phyloP scores from a whole-genome alignment of 1,140 invertebrate species.

The Gryon sp. region DNA sequence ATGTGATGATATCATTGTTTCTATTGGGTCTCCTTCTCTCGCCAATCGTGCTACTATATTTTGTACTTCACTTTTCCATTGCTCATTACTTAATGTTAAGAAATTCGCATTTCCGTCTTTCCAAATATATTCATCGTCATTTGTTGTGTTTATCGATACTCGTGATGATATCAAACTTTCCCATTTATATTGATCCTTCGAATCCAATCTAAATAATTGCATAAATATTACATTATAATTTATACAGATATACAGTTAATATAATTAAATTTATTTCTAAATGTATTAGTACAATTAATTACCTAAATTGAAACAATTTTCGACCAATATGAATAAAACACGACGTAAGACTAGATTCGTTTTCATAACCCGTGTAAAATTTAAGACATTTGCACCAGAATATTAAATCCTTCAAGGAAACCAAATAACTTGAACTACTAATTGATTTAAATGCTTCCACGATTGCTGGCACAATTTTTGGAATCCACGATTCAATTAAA shows the following conservation, averaged over 20 bases:
- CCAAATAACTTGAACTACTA: conserved; percentile 46
- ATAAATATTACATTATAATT: not conserved
- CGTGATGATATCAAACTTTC: conserved; percentile 67
- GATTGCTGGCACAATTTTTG: conserved; percentile 65
- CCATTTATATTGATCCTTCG: conserved; percentile 67
- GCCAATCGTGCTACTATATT: conserved; percentile 69
- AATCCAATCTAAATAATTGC: conserved; percentile 61
- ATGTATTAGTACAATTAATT: not conserved
- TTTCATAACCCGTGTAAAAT: conserved; percentile 70
- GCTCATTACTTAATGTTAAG: conserved; percentile 60
- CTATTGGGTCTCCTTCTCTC: conserved; percentile 73
- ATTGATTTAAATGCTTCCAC: conserved; percentile 67
- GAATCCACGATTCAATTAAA: conserved; percentile 68
- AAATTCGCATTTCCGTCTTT: conserved; percentile 66
- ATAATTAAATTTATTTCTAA: too few relatives aligned
- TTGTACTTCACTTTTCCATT: conserved; percentile 73
- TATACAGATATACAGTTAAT: too few relatives aligned
- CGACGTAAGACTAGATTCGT: conserved; percentile 60
- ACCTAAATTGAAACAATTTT: conserved; percentile 69
- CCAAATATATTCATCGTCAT: conserved; percentile 71
- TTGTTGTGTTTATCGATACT: conserved; percentile 23
- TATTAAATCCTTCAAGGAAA: conserved; percentile 67
- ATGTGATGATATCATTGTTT: conserved; percentile 68
- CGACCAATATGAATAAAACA: conserved; percentile 69
- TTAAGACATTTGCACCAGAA: conserved; percentile 70